Evolutionary conservation across 2,797 vertebrate genomes (phyloP).

Genomic region (Anomalospiza imberbis): DNA sequence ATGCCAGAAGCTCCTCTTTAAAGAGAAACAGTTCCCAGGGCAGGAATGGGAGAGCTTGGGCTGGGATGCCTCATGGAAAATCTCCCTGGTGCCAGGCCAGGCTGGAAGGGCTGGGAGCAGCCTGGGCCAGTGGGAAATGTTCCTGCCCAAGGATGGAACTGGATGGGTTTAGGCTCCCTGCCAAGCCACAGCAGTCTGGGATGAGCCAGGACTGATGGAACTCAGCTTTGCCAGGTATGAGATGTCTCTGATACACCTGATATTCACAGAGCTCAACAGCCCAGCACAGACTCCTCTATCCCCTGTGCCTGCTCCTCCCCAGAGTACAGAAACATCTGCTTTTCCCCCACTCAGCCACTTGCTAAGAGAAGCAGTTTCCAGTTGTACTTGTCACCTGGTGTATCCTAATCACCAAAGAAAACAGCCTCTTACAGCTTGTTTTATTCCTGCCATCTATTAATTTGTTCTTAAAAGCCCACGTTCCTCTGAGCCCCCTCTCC

Average conservation of each 20-base stretch:
- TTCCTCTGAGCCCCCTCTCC: background rate
- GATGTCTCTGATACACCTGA: fast-evolving
- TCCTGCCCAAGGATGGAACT: background rate
- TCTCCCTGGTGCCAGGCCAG: background rate
- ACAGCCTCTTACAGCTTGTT: background rate
- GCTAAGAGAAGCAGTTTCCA: background rate
- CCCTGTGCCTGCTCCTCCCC: background rate
- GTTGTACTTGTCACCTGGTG: background rate
- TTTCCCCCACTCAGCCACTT: background rate
- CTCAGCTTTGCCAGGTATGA: background rate
- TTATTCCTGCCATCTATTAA: background rate
- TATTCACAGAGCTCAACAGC: background rate
- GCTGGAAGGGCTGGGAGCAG: background rate
- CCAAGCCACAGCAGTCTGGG: background rate
- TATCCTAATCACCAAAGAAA: background rate
- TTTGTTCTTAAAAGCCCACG: background rate
- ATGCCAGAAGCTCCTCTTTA: background rate
- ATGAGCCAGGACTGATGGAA: background rate
- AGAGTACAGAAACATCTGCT: background rate
- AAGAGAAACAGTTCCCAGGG: background rate
- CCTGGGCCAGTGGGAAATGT: no score
- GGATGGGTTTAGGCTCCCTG: background rate
- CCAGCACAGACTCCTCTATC: fast-evolving
- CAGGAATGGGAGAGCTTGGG: fast-evolving
- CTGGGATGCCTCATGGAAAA: background rate